Evolutionary conservation across 2,888 invertebrate genomes (phyloP).

Genomic region (Cistogaster globosa): DNA sequence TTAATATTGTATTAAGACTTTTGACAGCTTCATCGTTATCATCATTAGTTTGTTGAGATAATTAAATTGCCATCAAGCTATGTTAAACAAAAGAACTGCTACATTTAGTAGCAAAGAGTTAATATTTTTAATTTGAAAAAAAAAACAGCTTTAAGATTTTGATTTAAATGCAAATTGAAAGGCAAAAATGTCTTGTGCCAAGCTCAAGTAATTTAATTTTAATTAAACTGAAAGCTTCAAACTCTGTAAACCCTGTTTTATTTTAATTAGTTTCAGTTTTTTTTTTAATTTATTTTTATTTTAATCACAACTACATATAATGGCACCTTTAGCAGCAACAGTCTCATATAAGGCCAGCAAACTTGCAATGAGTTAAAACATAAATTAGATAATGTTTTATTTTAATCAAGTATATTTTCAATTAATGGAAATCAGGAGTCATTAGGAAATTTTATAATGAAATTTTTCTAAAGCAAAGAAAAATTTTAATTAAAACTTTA

Average conservation of each 20-base stretch:
- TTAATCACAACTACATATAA: conserved; percentile 33
- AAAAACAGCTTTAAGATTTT: conserved; percentile 30
- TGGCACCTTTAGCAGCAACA: conserved; percentile 46
- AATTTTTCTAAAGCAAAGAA: conserved; percentile 6
- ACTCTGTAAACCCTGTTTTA: conserved; percentile 13
- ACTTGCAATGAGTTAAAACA: conserved; percentile 45
- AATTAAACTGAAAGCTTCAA: conserved; percentile 62
- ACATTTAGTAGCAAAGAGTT: conserved; percentile 50
- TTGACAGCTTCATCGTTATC: conserved; percentile 51
- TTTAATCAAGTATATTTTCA: conserved; percentile 52
- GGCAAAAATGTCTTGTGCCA: conserved; percentile 12
- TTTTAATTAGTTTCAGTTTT: too few relatives aligned
- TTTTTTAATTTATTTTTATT: background rate
- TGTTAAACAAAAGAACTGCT: conserved; percentile 59
- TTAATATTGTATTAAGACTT: conserved; percentile 54
- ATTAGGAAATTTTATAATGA: conserved; percentile 61
- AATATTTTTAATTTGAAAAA: conserved; percentile 15
- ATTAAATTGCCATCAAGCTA: conserved; percentile 66
- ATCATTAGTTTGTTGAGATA: conserved; percentile 70
- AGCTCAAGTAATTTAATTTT: conserved; percentile 63
- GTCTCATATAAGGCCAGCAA: conserved; percentile 7
- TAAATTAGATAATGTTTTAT: conserved; percentile 43
- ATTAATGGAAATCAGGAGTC: conserved; percentile 64
- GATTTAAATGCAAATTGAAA: conserved; percentile 67
- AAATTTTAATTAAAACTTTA: conserved; percentile 1